Evolutionary conservation across 2,888 invertebrate species (phyloP), one percentile per base, ranked within the genome.

Genomic region (Protophormia terraenovae): DNA sequence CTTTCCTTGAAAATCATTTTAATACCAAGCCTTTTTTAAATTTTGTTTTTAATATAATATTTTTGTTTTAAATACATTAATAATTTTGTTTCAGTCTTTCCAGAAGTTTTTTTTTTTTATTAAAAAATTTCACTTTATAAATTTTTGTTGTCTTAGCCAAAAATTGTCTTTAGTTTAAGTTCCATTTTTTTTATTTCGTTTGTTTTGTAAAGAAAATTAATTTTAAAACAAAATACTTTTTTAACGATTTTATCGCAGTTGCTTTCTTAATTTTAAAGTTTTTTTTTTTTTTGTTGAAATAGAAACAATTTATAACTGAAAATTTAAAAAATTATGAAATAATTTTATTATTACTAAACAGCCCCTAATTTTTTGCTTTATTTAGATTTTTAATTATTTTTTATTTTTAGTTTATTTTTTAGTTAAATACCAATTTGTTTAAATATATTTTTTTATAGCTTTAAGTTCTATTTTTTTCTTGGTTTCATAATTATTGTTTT

Each of bases 61-160:
- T 86, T 75, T 83, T 24, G 66, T 82, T 83, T 86, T 81, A 67
- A 85, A 89, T 89, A 87, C 87, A 89, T 89, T 89, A 88, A 89
- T 88, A 89, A 90, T 89, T 90, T 88, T 87, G 86, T 88, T 88
- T 89, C 86, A 88, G 87, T 88, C 88, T 88, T 88, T 83, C 86
- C 86, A 85, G 78, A 86, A 85, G 77, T 72, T 82, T 82, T 83
- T 50, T 72, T 82, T 82, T 83, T 50, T 47, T 32, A 24, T 60
- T 12, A 60, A 60, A 62, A 67, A 66, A 24, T 78, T 45, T 73
- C 27, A 67, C 58, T 64, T 72, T 16, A 38, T 55, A 32, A 24
- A 16, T 55, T 80, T 55, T 80, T 62, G 41, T 47, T 73, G 38
- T 41, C 69, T 71, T 76, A 45, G 69, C 69, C 76, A 72, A 80